Percentiles rank a stretch among this genome's conserved stretches.
phyloP scores from a whole-genome alignment of 2,888 invertebrate species.

The Emmelina monodactyla region DNA sequence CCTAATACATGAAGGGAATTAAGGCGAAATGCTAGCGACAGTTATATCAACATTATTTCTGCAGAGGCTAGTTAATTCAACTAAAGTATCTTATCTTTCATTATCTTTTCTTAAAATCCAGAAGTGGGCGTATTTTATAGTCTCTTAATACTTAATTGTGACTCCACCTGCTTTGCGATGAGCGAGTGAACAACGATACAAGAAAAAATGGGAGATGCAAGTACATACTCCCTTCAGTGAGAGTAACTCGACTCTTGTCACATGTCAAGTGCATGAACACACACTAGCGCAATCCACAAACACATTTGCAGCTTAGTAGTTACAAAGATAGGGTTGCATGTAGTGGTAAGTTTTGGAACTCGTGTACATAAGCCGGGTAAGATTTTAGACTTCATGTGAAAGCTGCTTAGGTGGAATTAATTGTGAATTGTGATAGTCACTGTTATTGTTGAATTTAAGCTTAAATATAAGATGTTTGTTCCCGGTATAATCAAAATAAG shows the following conservation, averaged over 20 bases:
- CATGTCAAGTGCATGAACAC: no score
- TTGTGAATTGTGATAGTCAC: neutral
- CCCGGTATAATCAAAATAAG: neutral
- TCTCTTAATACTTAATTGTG: conserved; percentile 38
- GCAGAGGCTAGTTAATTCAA: no score
- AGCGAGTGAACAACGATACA: conserved; percentile 21
- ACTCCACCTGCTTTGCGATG: conserved; percentile 31
- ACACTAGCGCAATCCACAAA: no score
- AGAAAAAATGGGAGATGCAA: conserved; percentile 2
- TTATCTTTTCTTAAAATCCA: no score
- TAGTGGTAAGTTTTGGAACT: neutral
- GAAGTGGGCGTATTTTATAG: conserved; percentile 33
- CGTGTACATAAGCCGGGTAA: neutral
- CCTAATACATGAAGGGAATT: no score
- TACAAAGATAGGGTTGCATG: neutral
- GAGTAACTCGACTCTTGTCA: neutral
- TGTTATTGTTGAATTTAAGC: conserved; percentile 1
- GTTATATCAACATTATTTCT: no score
- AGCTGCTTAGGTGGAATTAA: neutral
- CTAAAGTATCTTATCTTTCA: no score
- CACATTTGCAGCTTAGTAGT: neutral
- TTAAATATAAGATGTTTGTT: neutral
- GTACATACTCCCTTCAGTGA: neutral
- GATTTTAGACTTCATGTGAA: neutral
- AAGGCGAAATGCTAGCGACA: no score